Evolutionary conservation across 2,113 vertebrate genomes (phyloP).

Genomic region (Mandrillus leucophaeus): DNA sequence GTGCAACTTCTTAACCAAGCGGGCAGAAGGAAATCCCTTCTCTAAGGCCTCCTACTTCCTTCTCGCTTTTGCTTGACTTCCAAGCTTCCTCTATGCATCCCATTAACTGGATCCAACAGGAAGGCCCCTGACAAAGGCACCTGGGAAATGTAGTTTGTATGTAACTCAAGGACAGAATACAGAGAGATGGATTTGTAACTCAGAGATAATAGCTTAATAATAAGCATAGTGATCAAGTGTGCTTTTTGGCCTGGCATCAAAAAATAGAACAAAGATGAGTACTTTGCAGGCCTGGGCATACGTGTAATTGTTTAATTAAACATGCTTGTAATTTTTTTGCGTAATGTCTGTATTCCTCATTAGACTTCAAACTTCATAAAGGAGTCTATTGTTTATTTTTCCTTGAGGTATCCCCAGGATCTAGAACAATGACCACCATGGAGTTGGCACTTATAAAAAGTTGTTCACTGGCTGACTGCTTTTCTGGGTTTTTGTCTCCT

Average conservation of each 20-base stretch:
- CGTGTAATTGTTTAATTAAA: not conserved
- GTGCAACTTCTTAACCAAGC: not conserved
- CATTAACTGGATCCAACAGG: not conserved
- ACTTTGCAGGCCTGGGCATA: not conserved
- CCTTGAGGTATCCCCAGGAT: not conserved
- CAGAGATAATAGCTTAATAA: not conserved
- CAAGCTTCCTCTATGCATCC: not conserved
- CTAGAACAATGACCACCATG: not conserved
- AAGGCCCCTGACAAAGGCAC: not conserved
- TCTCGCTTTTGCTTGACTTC: not conserved
- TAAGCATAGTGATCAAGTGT: not conserved
- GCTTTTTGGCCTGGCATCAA: not conserved
- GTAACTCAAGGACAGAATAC: not conserved
- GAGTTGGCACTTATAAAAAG: not conserved
- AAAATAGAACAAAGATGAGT: not conserved
- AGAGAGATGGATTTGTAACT: not conserved
- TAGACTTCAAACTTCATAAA: not conserved
- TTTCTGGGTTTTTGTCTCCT: constrained; percentile 14
- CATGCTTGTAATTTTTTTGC: not conserved
- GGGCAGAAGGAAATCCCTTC: not conserved
- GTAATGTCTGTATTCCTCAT: not conserved
- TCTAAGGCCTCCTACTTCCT: not conserved
- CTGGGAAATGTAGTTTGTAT: not conserved
- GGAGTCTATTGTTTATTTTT: not conserved
- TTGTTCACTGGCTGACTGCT: not conserved